These are phyloP conservation scores for Mythimna albipuncta DNA, from an alignment of 2,888 invertebrate genomes.

Conservation along the genomic window DNA sequence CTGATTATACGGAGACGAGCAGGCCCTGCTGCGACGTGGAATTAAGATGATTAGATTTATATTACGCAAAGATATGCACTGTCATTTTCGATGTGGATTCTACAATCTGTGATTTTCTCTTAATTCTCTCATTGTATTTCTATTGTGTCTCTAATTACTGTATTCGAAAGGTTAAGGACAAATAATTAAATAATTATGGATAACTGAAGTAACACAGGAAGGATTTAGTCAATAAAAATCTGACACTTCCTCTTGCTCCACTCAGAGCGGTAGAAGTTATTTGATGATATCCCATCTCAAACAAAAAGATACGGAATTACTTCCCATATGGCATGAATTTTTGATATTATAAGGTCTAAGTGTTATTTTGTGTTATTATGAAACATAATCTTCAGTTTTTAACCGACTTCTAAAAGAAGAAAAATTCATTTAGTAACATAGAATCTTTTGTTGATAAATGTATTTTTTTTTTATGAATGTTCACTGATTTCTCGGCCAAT, in stretches of 20 bases:
- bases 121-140: neutral
- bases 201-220: too few species aligned
- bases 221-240: too few species aligned
- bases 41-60: constrained; percentile 21
- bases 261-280: neutral
- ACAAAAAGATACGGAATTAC: neutral
- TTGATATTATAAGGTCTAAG: neutral
- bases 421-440: too few species aligned
- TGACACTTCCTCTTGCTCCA: too few species aligned
- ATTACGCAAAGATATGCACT: constrained; percentile 11
- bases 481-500: too few species aligned
- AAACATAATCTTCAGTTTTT: neutral
- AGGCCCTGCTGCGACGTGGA: constrained; percentile 28
- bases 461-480: too few species aligned
- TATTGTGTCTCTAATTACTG: too few species aligned
- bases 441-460: too few species aligned
- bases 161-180: too few species aligned
- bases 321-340: too few species aligned
- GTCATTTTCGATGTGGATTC: neutral
- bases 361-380: neutral
- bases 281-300: neutral
- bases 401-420: too few species aligned
- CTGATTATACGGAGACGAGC: constrained; percentile 61
- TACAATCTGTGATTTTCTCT: neutral
- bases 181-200: too few species aligned